phyloP scores from a whole-genome alignment of 92 coral and sea anemone species.

The Actinostola sp. region DNA sequence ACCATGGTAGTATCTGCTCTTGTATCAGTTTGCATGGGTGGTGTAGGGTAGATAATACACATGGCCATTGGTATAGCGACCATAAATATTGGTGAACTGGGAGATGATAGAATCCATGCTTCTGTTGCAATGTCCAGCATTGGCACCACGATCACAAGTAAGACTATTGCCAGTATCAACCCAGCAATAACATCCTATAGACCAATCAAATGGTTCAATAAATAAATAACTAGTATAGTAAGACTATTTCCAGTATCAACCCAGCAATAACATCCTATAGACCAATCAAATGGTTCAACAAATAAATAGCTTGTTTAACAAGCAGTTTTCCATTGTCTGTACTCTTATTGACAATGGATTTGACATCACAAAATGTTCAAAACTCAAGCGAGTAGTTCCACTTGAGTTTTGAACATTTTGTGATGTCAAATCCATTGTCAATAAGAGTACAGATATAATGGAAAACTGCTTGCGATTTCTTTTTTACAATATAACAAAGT shows the following conservation, averaged over 20 bases:
- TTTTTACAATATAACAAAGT: too few relatives aligned
- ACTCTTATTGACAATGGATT: too few relatives aligned
- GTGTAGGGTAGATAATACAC: conserved; percentile 85
- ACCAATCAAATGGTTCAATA: neutral
- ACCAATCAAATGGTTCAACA: neutral
- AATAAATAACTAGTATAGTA: neutral
- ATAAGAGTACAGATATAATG: too few relatives aligned
- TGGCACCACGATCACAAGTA: conserved; percentile 72
- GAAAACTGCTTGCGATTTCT: too few relatives aligned
- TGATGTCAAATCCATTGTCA: too few relatives aligned
- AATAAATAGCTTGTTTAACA: neutral
- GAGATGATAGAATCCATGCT: conserved; percentile 80
- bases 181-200: conserved; percentile 93
- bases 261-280: conserved; percentile 93
- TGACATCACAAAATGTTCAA: too few relatives aligned
- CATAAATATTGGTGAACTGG: conserved; percentile 77
- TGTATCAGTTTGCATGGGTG: conserved; percentile 81
- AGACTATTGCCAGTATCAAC: conserved; percentile 54
- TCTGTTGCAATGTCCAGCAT: conserved; percentile 63
- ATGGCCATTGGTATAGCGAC: conserved; percentile 70
- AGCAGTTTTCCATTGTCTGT: neutral
- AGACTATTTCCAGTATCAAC: neutral
- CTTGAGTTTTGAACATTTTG: too few relatives aligned
- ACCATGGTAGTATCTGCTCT: conserved; percentile 87
- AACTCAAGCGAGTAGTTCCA: too few relatives aligned